Evolutionary conservation across 2,888 invertebrate genomes (phyloP), one percentile per base, ranked within the genome.

Genomic region (Linnaemya tessellans): DNA sequence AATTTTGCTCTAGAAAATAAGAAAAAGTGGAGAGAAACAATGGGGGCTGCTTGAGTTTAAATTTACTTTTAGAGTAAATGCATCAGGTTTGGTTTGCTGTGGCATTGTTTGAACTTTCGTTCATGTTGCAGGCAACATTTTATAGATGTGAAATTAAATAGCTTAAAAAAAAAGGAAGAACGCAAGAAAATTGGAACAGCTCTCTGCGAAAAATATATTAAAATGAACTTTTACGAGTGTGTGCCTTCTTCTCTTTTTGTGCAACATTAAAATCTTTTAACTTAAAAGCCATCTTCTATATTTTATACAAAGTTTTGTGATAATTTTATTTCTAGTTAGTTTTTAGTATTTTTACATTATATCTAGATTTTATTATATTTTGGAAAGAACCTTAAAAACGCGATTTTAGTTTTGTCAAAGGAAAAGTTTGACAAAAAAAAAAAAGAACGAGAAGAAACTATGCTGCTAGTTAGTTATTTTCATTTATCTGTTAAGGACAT

Each of bases 261-360:
- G 18, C 1, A 1, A 25, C 46, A 22, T 78, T 68, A 64, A 79
- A 64, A 71, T 79, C 62, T 43, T 71, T 62, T 71, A 79, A 64
- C 62, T 71, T 38, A 58, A 60, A 77, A 82, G 18, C 56, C 25
- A 49, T 82, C 64, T 77, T 58, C 65, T 56, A 54, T 60, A 58
- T 38, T 70, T 70, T 56, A 25, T 41, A 65, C 56, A n/a, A 80
- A 85, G 79, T 82, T 81, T 58, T 43, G 85, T 75, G 73, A 82
- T 82, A 85, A 85, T 82, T 82, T 81, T 54, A 82, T 79, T 82
- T 81, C 70, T 35, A 81, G 62, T 68, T 41, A 68, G 56, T 82
- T 62, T 73, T 22, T 71, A 73, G 64, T 51, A 30, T 56, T 71
- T 64, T 64, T 74, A 70, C 60, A 75, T 81, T 54, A 65, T 62